A percentile compares a stretch with the other conserved stretches of the same genome.
Conservation (phyloP, 2,888 invertebrate genomes). For the Hymenopus coronatus region DNA sequence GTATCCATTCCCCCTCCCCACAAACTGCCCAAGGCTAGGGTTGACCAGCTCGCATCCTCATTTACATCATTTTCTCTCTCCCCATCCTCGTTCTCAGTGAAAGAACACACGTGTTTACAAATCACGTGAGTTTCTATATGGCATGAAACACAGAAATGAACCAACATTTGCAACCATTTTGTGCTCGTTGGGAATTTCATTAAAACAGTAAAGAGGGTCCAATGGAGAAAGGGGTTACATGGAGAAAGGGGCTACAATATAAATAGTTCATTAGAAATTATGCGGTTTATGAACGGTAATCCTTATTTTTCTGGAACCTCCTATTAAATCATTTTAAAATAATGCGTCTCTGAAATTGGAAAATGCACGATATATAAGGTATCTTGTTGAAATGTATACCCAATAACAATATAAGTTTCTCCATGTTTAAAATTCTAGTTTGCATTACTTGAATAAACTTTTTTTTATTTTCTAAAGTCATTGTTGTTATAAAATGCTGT, state of each 20-base stretch:
- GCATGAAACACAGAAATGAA: neutral
- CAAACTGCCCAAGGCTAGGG: neutral
- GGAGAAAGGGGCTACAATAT: neutral
- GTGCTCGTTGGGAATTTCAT: neutral
- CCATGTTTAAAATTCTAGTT: too few species aligned
- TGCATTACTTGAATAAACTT: too few species aligned
- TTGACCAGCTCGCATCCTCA: neutral
- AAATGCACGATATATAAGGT: too few species aligned
- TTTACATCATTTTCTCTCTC: neutral
- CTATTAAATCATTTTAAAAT: too few species aligned
- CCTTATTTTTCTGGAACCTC: too few species aligned
- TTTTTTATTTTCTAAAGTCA: too few species aligned
- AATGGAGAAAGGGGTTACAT: neutral
- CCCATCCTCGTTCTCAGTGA: neutral
- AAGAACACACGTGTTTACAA: neutral
- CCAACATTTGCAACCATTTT: neutral
- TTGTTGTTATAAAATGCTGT: too few species aligned
- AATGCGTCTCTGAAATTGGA: too few species aligned
- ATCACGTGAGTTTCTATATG: neutral
- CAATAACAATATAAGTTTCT: too few species aligned
- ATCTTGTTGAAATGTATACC: too few species aligned
- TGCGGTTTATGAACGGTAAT: neutral
- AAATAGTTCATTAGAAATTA: neutral
- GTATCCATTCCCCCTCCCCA: neutral
- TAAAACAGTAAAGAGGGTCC: neutral